Base-by-base conservation (phyloP, 2,888 invertebrate genomes). In the Zeuzera pyrina region DNA sequence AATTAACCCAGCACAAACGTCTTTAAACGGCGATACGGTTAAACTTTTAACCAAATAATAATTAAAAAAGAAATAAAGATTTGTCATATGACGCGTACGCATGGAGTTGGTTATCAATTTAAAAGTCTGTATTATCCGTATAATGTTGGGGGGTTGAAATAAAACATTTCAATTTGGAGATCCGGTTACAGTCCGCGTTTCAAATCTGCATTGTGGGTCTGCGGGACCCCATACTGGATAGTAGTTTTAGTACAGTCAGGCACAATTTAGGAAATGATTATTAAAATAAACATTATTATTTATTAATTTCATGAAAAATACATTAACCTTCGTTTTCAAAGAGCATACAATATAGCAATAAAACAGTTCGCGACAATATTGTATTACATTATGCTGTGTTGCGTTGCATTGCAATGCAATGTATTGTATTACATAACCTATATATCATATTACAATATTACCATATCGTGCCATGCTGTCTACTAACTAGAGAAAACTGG, bases 111-210 rank as follows among this genome's bases (percentile, higher is more conserved):
- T 83, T 81, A 79, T 81, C 81, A 81, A 79, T 81, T 79, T 76
- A 76, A 69, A 78, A 78, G 79, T 73, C 65, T 68, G 66, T 53
- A 72, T 78, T 72, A 81, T 72, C 63, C 68, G 38, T 54, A 61
- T 71, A 72, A 71, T 70, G 64, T 66, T 51, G 39, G 44, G 59
- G 76, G 68, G 62, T 53, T 48, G 65, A 65, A 66, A 81, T 83
- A 83, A 79, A 81, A 83, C 83, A 83, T 83, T 83, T 81, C 83
- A 81, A 83, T 83, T 81, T 83, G 60, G 74, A 67, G 77, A 81
- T 81, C 83, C 79, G 81, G 83, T 81, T 81, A 68, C 70, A 65
- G 56, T 68, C 72, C 78, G 68, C 61, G 67, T 61, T 71, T 66
- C 62, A 59, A 72, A 73, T 76, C 73, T 69, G 74, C 67, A 73